A percentile compares a stretch with the other conserved stretches of the same genome.
Evolutionary conservation across 2,797 vertebrate genomes (phyloP).

Genomic region (Smutsia gigantea): DNA sequence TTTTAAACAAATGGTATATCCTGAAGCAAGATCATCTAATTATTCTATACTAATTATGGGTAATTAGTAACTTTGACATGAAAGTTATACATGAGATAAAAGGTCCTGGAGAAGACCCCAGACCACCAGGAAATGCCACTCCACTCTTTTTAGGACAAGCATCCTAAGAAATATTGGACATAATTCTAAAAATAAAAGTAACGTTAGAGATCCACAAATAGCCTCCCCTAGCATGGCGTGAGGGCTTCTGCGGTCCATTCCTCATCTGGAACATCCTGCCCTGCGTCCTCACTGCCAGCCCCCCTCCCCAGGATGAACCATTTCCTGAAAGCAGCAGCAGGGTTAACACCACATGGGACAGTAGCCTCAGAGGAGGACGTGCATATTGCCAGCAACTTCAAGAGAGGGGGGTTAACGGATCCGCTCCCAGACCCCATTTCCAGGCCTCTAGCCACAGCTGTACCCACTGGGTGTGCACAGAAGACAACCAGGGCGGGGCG

Average conservation of each 20-base stretch:
- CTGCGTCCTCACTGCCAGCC: background rate
- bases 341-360: too few species aligned
- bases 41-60: too few species aligned
- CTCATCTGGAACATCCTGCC: background rate
- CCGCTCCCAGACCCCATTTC: background rate
- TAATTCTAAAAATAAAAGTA: background rate
- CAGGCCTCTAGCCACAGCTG: background rate
- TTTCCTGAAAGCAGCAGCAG: background rate
- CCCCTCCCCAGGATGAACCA: background rate
- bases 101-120: background rate
- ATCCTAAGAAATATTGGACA: background rate
- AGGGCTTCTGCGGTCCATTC: background rate
- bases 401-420: background rate
- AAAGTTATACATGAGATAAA: background rate
- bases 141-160: background rate
- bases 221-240: accelerated
- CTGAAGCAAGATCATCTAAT: background rate
- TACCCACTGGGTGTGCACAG: background rate
- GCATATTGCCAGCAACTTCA: too few species aligned
- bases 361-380: background rate
- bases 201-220: background rate
- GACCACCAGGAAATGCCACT: background rate
- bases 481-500: accelerated
- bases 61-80: background rate
- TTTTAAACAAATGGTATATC: background rate